Evolutionary conservation across 2,797 vertebrate species (phyloP), one percentile per base, ranked within the genome.

Genomic region (Iguana delicatissima): DNA sequence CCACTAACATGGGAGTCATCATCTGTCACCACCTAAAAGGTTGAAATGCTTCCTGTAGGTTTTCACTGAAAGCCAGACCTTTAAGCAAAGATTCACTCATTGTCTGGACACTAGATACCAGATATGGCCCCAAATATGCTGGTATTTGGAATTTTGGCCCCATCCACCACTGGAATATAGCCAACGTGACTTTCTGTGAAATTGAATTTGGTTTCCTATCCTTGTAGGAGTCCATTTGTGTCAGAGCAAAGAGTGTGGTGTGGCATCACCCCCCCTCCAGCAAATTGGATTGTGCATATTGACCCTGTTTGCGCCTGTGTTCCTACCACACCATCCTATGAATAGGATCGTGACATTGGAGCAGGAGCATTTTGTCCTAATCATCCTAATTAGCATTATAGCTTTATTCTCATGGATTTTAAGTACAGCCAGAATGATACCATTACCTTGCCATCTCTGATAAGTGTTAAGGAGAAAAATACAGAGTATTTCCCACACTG

Each of bases 401-500:
- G 35, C 82, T 84, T 24, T 4, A 14, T 67, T 67, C 29, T 18
- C 42, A 69, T 13, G 29, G 46, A 22, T 85, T 73, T 67, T 77
- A 38, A 59, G 55, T 13, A 77, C n/a, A 62, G 55, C n/a, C 73
- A 10, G 7, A 42, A 77, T 20, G 20, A 62, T 57, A 22, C 42
- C 7, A 18, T 89, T 55, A 35, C 22, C 50, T 24, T 26, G 20
- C n/a, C 18, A 52, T 55, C 10, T 67, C 24, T 55, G 35, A 42
- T 69, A 85, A 24, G n/a, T 18, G 0, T 38, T 79, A 76, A 52
- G 77, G 62, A 1, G 42, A 0, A 24, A 12, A 74, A 26, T 4
- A 84, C 9, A 90, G 92, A 67, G 0, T 52, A 74, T 18, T 9
- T 76, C 59, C 12, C 2, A 90, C 77, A 77, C 77, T 82, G 79